These are phyloP conservation scores for Carassius carassius DNA, from an alignment of 2,113 vertebrate species.

Conservation along the genomic window DNA sequence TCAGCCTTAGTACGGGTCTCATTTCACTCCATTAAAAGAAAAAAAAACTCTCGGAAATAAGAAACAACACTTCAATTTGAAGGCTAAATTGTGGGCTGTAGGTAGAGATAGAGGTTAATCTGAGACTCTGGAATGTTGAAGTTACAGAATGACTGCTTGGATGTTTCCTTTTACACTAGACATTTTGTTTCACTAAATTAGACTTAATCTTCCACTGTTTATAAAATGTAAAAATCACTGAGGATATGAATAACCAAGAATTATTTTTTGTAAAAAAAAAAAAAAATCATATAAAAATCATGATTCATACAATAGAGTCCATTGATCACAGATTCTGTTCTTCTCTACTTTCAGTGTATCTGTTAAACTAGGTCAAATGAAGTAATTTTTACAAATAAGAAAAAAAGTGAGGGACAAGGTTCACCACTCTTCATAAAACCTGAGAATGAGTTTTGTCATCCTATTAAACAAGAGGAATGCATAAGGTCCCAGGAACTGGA, in stretches of 20 bases:
- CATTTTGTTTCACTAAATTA: neutral
- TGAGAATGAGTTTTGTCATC: neutral
- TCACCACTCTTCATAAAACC: neutral
- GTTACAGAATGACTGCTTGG: neutral
- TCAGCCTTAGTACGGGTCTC: conserved; percentile 17
- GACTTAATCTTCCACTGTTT: neutral
- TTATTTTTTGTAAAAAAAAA: neutral
- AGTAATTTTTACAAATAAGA: neutral
- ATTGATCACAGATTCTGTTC: too few relatives aligned
- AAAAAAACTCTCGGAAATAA: neutral
- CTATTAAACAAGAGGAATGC: neutral
- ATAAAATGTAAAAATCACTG: neutral
- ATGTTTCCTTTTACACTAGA: neutral
- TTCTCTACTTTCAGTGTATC: neutral
- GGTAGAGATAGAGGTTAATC: conserved; percentile 20
- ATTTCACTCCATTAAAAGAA: conserved; percentile 32
- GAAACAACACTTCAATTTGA: conserved; percentile 34
- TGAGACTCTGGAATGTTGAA: conserved; percentile 9
- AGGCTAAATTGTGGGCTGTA: conserved; percentile 5
- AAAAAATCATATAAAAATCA: too few relatives aligned
- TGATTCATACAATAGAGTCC: too few relatives aligned
- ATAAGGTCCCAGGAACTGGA: neutral
- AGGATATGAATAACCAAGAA: neutral
- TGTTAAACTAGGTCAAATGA: neutral
- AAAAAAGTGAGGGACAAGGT: neutral